Conservation (phyloP, 1,140 invertebrate genomes). For the Ooceraea biroi region DNA sequence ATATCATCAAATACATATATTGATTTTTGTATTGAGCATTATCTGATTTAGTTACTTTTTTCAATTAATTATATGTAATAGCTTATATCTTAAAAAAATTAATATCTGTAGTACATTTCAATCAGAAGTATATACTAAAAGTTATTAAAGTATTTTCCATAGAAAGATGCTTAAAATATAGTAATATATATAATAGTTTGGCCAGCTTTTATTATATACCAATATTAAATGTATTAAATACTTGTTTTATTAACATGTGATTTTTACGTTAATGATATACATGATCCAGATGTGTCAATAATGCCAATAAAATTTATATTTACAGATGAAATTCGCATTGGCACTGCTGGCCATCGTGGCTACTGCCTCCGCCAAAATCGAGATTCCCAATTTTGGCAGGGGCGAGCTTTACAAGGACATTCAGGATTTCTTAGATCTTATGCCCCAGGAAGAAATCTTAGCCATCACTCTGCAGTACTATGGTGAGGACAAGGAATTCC, state of each 20-base stretch:
- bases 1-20: neutral
- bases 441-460: neutral
- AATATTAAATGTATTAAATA: no score
- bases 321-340: constrained; percentile 64
- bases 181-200: no score
- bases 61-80: no score
- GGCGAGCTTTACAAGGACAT: constrained; percentile 52
- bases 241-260: no score
- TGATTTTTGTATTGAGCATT: neutral
- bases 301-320: neutral
- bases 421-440: constrained; percentile 42
- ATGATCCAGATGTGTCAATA: neutral
- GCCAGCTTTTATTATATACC: no score
- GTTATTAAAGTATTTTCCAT: no score
- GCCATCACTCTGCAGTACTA: constrained; percentile 31
- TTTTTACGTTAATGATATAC: no score
- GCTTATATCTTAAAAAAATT: no score
- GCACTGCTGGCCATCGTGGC: constrained; percentile 52
- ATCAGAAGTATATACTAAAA: no score
- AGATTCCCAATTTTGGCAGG: constrained; percentile 46
- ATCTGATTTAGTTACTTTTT: no score
- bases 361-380: neutral
- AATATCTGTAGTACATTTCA: no score
- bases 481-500: constrained; percentile 43
- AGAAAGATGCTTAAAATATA: no score